Conservation (phyloP, 2,888 invertebrate genomes). For the Mesochorus sp. region DNA sequence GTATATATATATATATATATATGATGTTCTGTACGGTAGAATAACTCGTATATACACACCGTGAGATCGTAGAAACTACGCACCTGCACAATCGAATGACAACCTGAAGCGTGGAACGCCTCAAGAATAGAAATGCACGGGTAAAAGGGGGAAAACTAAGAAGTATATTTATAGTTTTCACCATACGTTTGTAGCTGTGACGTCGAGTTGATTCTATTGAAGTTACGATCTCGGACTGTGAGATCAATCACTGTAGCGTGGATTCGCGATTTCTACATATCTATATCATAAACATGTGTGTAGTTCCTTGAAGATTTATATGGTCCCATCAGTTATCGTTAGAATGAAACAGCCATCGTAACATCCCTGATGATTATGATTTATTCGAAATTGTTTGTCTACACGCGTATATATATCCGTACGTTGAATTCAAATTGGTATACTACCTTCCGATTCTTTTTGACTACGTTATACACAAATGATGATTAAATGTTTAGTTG, state of each 20-base stretch:
- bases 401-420: not conserved
- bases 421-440: too few relatives aligned
- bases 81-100: constrained; percentile 14
- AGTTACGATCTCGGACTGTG: constrained; percentile 3
- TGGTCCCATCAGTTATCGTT: not conserved
- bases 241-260: constrained; percentile 13
- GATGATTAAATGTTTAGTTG: too few relatives aligned
- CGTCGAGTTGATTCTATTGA: constrained; percentile 16
- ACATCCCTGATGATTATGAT: not conserved
- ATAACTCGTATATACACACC: not conserved
- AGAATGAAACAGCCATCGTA: not conserved
- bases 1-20: too few relatives aligned
- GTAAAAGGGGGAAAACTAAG: not conserved
- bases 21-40: too few relatives aligned
- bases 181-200: not conserved
- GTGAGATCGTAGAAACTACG: not conserved
- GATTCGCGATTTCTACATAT: too few relatives aligned
- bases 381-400: not conserved
- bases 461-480: not conserved
- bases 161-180: constrained; percentile 25
- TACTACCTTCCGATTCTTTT: not conserved
- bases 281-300: not conserved
- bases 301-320: not conserved
- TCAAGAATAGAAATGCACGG: constrained; percentile 16
- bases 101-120: not conserved